These are phyloP conservation scores for Capreolus pygargus DNA, from an alignment of 2,113 vertebrate species.

Conservation along the genomic window DNA sequence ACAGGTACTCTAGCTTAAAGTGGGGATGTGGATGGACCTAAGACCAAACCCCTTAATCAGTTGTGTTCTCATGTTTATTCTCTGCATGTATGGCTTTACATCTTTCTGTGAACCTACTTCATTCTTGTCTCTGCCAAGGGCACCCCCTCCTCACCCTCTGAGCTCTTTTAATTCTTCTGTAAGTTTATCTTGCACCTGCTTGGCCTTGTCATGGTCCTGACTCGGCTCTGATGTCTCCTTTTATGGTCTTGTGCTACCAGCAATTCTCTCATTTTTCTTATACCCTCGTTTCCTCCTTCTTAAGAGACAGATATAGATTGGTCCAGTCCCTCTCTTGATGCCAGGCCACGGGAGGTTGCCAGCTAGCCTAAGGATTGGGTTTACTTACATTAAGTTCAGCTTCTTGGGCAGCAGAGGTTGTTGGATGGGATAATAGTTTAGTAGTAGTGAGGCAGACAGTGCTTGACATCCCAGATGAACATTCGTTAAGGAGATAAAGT, in stretches of 20 bases:
- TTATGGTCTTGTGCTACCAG: neutral
- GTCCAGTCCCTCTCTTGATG: neutral
- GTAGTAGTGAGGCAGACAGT: neutral
- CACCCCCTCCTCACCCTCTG: neutral
- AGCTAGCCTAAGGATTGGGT: neutral
- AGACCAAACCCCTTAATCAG: neutral
- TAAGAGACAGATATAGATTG: neutral
- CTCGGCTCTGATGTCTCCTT: neutral
- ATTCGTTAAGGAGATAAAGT: neutral
- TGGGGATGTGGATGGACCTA: neutral
- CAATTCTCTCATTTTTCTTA: neutral
- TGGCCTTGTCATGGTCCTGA: neutral
- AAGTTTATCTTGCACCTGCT: neutral
- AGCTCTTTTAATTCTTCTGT: neutral
- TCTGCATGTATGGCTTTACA: neutral
- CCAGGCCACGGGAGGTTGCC: neutral
- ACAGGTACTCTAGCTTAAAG: neutral
- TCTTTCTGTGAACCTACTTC: neutral
- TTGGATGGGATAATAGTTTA: neutral
- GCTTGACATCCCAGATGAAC: neutral
- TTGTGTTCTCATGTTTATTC: neutral
- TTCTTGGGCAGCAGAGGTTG: neutral
- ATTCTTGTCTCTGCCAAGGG: neutral
- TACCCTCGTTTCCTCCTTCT: neutral
- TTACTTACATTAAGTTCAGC: neutral